phyloP scores from a whole-genome alignment of 2,797 vertebrate genomes.

The Ibycter americanus region DNA sequence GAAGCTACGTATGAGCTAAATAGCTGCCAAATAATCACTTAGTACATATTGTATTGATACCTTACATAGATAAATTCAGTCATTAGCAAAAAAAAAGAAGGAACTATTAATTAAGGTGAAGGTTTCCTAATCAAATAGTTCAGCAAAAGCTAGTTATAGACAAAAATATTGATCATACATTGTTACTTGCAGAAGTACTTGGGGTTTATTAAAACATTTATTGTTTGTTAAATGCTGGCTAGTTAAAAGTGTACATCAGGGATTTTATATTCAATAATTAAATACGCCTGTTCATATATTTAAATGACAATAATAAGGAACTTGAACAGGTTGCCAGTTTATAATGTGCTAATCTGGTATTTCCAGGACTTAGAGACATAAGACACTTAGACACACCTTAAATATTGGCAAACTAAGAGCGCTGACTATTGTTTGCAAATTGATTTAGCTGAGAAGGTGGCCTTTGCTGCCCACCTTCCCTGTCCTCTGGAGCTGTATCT shows the following conservation, averaged over 20 bases:
- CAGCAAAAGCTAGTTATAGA: neutral
- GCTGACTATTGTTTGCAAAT: neutral
- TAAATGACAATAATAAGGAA: neutral
- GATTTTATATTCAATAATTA: neutral
- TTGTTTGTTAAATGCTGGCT: neutral
- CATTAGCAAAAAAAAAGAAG: neutral
- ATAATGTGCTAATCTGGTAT: neutral
- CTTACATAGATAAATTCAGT: neutral
- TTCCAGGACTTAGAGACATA: neutral
- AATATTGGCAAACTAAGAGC: neutral
- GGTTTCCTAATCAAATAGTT: neutral
- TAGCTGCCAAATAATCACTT: neutral
- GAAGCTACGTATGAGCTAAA: neutral
- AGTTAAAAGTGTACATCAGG: neutral
- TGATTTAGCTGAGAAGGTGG: neutral
- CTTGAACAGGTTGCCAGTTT: neutral
- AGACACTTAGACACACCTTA: neutral
- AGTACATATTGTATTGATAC: neutral
- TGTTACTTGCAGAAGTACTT: neutral
- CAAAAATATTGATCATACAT: neutral
- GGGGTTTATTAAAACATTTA: constrained; percentile 5
- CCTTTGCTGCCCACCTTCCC: neutral
- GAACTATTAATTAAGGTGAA: neutral
- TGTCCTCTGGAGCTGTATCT: neutral
- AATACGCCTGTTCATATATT: neutral